Percentiles rank a stretch among this genome's conserved stretches.
phyloP scores from a whole-genome alignment of 1,140 invertebrate genomes.

The Leucophenga varia region DNA sequence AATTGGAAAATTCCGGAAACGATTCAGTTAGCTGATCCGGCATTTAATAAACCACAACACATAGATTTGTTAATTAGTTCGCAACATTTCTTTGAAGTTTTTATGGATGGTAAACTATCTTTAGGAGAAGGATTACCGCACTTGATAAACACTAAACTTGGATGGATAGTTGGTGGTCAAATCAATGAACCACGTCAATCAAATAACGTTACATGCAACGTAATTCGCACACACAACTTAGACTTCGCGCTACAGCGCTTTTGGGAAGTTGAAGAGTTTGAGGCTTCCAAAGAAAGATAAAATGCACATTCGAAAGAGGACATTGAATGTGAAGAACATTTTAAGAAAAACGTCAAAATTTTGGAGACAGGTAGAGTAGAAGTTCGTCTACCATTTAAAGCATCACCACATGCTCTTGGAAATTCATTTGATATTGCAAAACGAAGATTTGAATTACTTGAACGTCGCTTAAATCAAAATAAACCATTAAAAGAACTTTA shows the following conservation, averaged over 20 bases:
- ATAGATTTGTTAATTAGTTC: conserved; percentile 2
- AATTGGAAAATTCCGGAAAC: background rate
- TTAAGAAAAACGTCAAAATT: background rate
- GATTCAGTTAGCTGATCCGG: background rate
- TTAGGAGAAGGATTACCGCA: background rate
- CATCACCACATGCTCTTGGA: background rate
- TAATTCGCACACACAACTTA: background rate
- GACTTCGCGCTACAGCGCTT: background rate
- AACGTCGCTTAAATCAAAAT: conserved; percentile 19
- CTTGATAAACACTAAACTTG: conserved; percentile 1
- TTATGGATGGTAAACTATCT: background rate
- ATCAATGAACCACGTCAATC: too few relatives aligned
- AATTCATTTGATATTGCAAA: conserved; percentile 16
- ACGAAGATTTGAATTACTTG: conserved; percentile 20
- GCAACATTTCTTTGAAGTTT: background rate
- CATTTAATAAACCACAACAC: background rate
- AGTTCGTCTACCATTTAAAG: conserved; percentile 30
- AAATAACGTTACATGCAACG: too few relatives aligned
- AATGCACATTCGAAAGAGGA: too few relatives aligned
- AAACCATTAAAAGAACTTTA: conserved; percentile 20
- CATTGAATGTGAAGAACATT: too few relatives aligned
- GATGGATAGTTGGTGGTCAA: conserved; percentile 5
- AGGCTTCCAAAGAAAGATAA: background rate
- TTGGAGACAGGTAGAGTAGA: conserved; percentile 21
- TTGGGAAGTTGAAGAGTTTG: background rate